Evolutionary conservation across 2,113 vertebrate species (phyloP), one percentile per base, ranked within the genome.

Genomic region (Myodes glareolus): DNA sequence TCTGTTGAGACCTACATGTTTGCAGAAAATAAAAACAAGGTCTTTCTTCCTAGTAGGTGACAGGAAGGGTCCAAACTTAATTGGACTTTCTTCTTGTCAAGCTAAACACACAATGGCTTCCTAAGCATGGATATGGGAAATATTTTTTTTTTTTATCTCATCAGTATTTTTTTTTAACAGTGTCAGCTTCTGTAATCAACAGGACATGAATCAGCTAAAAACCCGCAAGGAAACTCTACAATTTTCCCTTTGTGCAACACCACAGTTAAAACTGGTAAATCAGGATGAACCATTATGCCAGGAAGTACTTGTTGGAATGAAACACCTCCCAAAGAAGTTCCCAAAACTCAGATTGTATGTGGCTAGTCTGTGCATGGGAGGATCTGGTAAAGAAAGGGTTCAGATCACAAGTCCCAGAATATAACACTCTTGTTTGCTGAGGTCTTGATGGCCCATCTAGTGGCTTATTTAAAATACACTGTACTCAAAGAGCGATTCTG

Each of bases 211-310:
- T 97, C 31, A 72, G 58, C 73, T 21, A 92, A 75, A 93, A 94
- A 63, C 36, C 1, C 75, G 47, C 42, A 82, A 70, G 73, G 33
- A 72, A 95, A 85, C 47, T 63, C 25, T 33, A 61, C 70, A 90
- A 27, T 90, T 80, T 92, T 77, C 78, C 86, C 47, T 58, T 36
- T 91, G 91, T 27, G 96, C 67, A 95, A 84, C 58, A n/a, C 52
- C 23, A 29, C 36, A 61, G 52, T 70, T 52, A 96, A 84, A 97
- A 88, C 91, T 76, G 58, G 96, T 93, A 95, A 96, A 96, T 94
- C 84, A 94, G 72, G 92, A 55, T 42, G 45, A 96, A 92, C 81
- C 88, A 88, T 10, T 67, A 0, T 61, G 76, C 76, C 84, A 80
- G 85, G 61, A 93, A 97, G 31, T 86, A 88, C 47, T 55, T 65